Base-by-base conservation (phyloP, 2,888 invertebrate genomes). In the Rhynchonema sp. region DNA sequence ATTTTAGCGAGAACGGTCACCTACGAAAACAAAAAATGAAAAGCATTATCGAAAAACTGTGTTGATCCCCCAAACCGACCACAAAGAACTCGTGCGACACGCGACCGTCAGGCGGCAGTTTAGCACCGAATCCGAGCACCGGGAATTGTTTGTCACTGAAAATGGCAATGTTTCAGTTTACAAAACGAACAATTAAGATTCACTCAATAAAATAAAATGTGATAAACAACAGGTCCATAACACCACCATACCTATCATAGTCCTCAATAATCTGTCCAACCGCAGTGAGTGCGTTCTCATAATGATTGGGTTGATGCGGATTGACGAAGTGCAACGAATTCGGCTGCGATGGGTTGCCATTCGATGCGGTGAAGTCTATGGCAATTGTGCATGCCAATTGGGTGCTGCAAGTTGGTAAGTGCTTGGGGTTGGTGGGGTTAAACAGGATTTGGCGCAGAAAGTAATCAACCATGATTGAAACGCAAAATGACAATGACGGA, bases 71-170 rank as follows among this genome's bases (percentile, higher is more conserved):
- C 9, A 6, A 6, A 38, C 38, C 17, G 6, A 38, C 38, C 9
- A 38, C 38, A 38, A 38, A 38, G 38, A 38, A 38, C 64, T 78
- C 77, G 65, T 79, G 78, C 17, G 75, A 76, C 0, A 78, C 76
- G 28, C 64, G 64, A 20, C 75, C 75, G 62, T 74, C 70, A 1
- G 77, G 77, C 22, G 77, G 76, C 49, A 62, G 59, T 25, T 58
- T 55, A 1, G 77, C 78, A 30, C 78, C 78, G 69, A 78, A 78
- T 1, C 77, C 77, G 55, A 77, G 70, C 17, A 74, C 76, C 22
- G 77, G 77, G 63, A 77, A 77, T 63, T 75, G 61, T 65, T 80
- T 79, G 64, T 79, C 78, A 64, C 74, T 74, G 70, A 61, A 71
- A 67, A 26, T 23, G 23, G 6, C 20, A 52, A 20, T 38, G 13